phyloP scores from a whole-genome alignment of 2,888 invertebrate genomes.

The Epinotia ramella region DNA sequence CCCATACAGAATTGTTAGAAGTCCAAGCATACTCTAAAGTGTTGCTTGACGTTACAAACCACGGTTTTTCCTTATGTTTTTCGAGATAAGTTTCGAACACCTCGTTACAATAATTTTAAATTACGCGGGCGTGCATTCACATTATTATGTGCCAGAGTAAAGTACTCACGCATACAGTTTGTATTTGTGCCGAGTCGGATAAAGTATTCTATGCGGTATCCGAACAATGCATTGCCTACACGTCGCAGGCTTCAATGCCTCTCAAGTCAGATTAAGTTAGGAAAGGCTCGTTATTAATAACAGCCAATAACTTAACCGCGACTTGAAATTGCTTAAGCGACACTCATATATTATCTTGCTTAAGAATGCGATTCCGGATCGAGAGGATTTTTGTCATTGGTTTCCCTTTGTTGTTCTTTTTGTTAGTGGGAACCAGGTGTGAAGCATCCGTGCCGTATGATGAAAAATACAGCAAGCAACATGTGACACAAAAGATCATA shows the following conservation, averaged over 20 bases:
- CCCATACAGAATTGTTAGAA: constrained; percentile 20
- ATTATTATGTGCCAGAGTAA: constrained; percentile 41
- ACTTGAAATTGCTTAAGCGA: constrained; percentile 83
- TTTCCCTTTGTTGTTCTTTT: constrained; percentile 62
- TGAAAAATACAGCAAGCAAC: constrained; percentile 16
- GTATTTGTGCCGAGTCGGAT: constrained; percentile 50
- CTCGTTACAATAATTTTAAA: constrained; percentile 35
- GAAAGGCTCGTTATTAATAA: constrained; percentile 83
- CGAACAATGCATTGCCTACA: constrained; percentile 76
- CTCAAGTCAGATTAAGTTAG: constrained; percentile 84
- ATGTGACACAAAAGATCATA: constrained; percentile 21
- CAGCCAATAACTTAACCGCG: constrained; percentile 80
- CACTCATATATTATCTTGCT: constrained; percentile 76
- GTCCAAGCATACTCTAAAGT: neutral
- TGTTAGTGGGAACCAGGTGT: constrained; percentile 29
- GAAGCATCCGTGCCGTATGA: constrained; percentile 7
- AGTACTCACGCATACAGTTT: constrained; percentile 46
- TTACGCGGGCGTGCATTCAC: constrained; percentile 19
- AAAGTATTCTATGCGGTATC: constrained; percentile 69
- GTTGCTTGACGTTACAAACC: constrained; percentile 12
- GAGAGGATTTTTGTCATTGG: constrained; percentile 72
- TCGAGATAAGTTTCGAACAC: constrained; percentile 1
- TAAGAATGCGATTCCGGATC: constrained; percentile 83
- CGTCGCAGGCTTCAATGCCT: constrained; percentile 78
- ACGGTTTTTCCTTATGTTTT: constrained; percentile 11